phyloP scores from a whole-genome alignment of 1,140 invertebrate genomes.

The Steinernema feltiae region DNA sequence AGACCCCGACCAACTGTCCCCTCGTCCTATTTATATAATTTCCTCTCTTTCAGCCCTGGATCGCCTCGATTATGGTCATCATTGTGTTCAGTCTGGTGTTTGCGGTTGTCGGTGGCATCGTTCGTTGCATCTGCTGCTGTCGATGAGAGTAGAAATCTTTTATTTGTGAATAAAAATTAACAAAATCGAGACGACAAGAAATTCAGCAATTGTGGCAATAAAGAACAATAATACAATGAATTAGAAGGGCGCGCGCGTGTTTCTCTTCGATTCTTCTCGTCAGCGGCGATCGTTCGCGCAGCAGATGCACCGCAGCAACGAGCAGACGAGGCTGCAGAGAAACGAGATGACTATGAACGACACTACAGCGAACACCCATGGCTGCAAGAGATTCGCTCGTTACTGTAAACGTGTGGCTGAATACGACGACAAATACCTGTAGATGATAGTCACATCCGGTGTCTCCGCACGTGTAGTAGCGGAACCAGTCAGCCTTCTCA shows the following conservation, averaged over 20 bases:
- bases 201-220: too few relatives aligned
- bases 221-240: too few relatives aligned
- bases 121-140: constrained; percentile 1
- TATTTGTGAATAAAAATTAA: too few relatives aligned
- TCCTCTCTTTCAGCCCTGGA: background rate
- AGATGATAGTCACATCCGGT: constrained; percentile 4
- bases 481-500: constrained; percentile 11
- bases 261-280: background rate
- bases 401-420: background rate
- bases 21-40: background rate
- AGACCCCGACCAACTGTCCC: too few relatives aligned
- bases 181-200: too few relatives aligned
- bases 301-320: background rate
- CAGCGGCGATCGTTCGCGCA: background rate
- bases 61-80: background rate
- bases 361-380: constrained; percentile 10
- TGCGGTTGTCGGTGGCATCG: background rate
- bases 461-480: constrained; percentile 2
- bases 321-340: constrained; percentile 10
- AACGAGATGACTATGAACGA: constrained; percentile 8
- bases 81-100: background rate
- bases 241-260: too few relatives aligned
- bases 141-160: background rate
- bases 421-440: background rate
- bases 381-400: background rate